Evolutionary conservation across 2,888 invertebrate genomes (phyloP).

Genomic region (Ceraclea dissimilis): DNA sequence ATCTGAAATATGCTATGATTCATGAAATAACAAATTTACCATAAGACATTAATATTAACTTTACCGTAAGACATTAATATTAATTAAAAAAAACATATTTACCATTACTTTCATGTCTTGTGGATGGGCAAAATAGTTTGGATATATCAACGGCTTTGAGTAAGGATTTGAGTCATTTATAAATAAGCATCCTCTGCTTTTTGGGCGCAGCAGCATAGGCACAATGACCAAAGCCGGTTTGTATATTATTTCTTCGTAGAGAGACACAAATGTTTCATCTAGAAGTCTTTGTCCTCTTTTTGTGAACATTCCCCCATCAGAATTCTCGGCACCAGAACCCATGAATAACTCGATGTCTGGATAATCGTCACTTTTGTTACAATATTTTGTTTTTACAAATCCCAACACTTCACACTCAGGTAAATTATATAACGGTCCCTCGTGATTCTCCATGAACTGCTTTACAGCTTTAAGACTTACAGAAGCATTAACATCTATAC

Average conservation of each 20-base stretch:
- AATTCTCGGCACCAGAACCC: constrained; percentile 64
- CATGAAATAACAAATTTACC: not conserved
- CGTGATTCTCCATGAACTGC: constrained; percentile 52
- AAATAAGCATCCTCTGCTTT: constrained; percentile 60
- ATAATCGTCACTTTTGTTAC: constrained; percentile 57
- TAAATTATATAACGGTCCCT: constrained; percentile 65
- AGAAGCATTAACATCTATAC: constrained; percentile 61
- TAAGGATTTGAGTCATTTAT: constrained; percentile 62
- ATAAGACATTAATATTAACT: too few relatives aligned
- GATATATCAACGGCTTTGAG: constrained; percentile 74
- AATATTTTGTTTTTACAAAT: constrained; percentile 67
- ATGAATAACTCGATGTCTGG: constrained; percentile 76
- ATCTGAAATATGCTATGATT: constrained; percentile 40
- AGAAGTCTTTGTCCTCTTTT: constrained; percentile 60
- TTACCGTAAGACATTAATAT: not conserved
- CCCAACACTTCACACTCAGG: constrained; percentile 75
- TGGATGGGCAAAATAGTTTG: constrained; percentile 75
- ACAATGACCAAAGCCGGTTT: constrained; percentile 60
- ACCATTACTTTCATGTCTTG: constrained; percentile 66
- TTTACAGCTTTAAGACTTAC: constrained; percentile 50
- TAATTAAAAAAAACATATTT: constrained; percentile 35
- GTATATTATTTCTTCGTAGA: constrained; percentile 64
- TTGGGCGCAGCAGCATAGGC: constrained; percentile 65
- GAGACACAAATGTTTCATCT: constrained; percentile 57
- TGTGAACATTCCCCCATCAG: constrained; percentile 71